phyloP scores from a whole-genome alignment of 2,797 vertebrate genomes.

The Sebastes melanostomus region DNA sequence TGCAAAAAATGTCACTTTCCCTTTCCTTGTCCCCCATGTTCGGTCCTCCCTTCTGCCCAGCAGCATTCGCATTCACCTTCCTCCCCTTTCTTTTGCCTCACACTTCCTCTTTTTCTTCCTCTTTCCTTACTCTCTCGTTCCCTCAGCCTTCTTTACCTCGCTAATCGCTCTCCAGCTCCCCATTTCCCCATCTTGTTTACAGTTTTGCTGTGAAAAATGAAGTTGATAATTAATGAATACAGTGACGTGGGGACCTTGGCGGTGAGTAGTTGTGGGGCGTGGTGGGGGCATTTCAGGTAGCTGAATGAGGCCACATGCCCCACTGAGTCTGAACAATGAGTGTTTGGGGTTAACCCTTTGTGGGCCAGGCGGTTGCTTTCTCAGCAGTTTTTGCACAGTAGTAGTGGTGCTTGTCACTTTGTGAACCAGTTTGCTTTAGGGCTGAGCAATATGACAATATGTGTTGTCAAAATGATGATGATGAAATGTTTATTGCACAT shows the following conservation, averaged over 20 bases:
- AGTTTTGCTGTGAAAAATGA: conserved; percentile 83
- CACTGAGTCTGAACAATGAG: conserved; percentile 41
- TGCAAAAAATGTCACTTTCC: conserved; percentile 55
- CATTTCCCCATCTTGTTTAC: conserved; percentile 83
- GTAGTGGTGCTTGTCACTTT: neutral
- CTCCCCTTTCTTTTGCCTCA: conserved; percentile 16
- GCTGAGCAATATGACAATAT: too few species aligned
- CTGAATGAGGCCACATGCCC: conserved; percentile 79
- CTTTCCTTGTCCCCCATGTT: conserved; percentile 3
- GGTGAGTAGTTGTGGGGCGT: conserved; percentile 68
- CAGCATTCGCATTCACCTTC: conserved; percentile 5
- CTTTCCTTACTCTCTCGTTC: conserved; percentile 7
- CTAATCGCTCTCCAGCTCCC: conserved; percentile 75
- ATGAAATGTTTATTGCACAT: too few species aligned
- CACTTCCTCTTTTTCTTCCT: conserved; percentile 11
- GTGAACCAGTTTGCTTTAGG: neutral
- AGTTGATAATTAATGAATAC: conserved; percentile 88
- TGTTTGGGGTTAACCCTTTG: conserved; percentile 52
- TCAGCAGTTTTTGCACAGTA: conserved; percentile 19
- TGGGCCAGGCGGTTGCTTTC: neutral
- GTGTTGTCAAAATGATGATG: too few species aligned
- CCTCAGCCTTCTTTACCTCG: conserved; percentile 39
- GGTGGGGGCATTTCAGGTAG: conserved; percentile 71
- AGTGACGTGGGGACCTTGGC: conserved; percentile 76
- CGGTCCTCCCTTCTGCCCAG: conserved; percentile 11